A percentile compares a stretch with the other conserved stretches of the same genome.
These are phyloP conservation scores for Psittacula cyanocephala DNA, from an alignment of 2,113 vertebrate genomes.

Conservation along the genomic window DNA sequence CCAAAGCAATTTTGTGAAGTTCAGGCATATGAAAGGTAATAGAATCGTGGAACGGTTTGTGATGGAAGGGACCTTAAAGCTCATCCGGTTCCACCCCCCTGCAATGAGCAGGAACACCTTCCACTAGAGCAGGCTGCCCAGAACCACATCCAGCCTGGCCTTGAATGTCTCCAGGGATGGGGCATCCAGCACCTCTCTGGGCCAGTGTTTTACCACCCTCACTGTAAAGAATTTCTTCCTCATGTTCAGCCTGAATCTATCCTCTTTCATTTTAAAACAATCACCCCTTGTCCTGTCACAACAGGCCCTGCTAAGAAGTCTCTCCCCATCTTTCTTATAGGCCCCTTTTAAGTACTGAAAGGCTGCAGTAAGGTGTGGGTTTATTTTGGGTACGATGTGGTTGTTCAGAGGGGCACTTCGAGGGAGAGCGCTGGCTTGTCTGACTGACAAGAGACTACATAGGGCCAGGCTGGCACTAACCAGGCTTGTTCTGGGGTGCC, in stretches of 20 bases:
- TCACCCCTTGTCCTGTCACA: not conserved
- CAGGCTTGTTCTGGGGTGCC: not conserved
- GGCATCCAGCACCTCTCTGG: not conserved
- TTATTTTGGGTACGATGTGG: not conserved
- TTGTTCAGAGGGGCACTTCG: not conserved
- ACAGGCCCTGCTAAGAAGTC: not conserved
- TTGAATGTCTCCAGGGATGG: not conserved
- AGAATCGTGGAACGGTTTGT: not conserved
- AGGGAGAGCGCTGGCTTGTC: not conserved
- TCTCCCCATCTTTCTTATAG: not conserved
- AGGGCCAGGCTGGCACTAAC: not conserved
- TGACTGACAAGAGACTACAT: rapidly evolving
- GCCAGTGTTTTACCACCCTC: not conserved
- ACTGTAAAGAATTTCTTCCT: not conserved
- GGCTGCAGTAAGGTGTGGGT: not conserved
- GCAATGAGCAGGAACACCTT: not conserved
- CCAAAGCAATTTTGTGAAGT: not conserved
- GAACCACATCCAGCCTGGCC: not conserved
- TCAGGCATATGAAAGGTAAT: not conserved
- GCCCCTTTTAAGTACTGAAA: not conserved
- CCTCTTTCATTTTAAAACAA: not conserved
- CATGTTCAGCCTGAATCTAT: not conserved
- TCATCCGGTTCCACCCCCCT: not conserved
- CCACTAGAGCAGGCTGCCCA: not conserved
- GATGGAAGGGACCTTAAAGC: not conserved